Percentiles rank a stretch among this genome's conserved stretches.
phyloP scores from a whole-genome alignment of 2,113 vertebrate species.

The Serinus canaria region DNA sequence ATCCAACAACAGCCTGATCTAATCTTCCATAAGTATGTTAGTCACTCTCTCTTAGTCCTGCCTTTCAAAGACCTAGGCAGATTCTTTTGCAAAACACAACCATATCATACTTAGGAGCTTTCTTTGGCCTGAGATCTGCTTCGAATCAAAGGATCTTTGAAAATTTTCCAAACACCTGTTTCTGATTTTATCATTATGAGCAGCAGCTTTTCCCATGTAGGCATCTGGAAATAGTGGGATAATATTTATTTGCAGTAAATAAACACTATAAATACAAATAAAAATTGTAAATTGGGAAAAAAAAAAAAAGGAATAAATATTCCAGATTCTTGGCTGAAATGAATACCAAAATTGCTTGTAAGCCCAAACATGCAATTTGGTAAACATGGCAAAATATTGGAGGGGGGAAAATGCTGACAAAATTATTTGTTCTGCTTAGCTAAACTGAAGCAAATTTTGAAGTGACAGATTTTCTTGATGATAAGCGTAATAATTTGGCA shows the following conservation, averaged over 20 bases:
- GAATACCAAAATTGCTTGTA: neutral
- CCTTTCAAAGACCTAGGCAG: neutral
- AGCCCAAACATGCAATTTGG: neutral
- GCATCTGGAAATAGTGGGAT: neutral
- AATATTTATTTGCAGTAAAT: neutral
- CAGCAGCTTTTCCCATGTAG: neutral
- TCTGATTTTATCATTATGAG: neutral
- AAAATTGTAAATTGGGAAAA: neutral
- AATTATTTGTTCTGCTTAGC: neutral
- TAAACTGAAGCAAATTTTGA: neutral
- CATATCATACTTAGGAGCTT: neutral
- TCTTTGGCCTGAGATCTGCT: neutral
- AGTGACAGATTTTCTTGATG: neutral
- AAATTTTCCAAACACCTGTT: neutral
- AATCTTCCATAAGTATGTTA: neutral
- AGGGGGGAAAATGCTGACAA: accelerated
- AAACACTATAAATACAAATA: neutral
- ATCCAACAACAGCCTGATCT: neutral
- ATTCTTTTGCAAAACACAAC: neutral
- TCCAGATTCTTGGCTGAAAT: neutral
- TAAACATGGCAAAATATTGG: neutral
- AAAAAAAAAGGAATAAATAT: neutral
- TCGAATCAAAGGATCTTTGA: neutral
- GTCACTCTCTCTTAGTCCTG: neutral
- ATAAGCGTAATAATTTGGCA: neutral